Evolutionary conservation across 1,140 invertebrate species (phyloP), one percentile per base, ranked within the genome.

Genomic region (Leptinotarsa undecemlineata): DNA sequence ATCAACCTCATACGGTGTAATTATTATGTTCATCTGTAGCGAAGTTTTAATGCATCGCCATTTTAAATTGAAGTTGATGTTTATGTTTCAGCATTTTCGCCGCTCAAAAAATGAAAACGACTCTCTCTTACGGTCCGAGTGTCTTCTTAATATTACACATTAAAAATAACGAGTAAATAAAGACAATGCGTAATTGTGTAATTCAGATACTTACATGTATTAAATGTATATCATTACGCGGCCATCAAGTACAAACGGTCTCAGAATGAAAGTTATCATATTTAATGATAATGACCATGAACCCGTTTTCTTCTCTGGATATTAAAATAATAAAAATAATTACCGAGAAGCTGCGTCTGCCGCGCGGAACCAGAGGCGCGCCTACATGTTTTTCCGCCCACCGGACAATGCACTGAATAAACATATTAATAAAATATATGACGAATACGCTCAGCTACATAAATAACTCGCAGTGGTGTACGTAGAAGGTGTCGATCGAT

Each of bases 251-350:
- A 78, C 79, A 78, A 82, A 83, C 81, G 81, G 81, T 79, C 78
- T 73, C 71, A 75, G 77, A 79, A 84, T 84, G 83, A 84, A 83
- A 84, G 80, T 84, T 84, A 83, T 83, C 81, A 84, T 84, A 84
- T 84, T 84, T 84, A 84, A 84, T 84, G 83, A 81, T 83, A 84
- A 83, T 80, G 83, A 81, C 82, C 82, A 74, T 84, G 82, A 83
- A 84, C 83, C 82, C 82, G 82, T 82, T 83, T 82, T 82, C 79
- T 81, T 80, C 78, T 79, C 79, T 79, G 79, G 76, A 83, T 84
- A 84, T 84, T 84, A 83, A 83, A 84, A 84, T 84, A 84, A 84
- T 82, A 84, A 84, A 84, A 84, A 84, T 84, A 84, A 83, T 84
- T 84, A 84, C 80, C 76, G 77, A 57, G 51, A 77, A 63, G 63